These are phyloP conservation scores for Otolemur garnettii DNA, from an alignment of 2,113 vertebrate species.

Conservation along the genomic window DNA sequence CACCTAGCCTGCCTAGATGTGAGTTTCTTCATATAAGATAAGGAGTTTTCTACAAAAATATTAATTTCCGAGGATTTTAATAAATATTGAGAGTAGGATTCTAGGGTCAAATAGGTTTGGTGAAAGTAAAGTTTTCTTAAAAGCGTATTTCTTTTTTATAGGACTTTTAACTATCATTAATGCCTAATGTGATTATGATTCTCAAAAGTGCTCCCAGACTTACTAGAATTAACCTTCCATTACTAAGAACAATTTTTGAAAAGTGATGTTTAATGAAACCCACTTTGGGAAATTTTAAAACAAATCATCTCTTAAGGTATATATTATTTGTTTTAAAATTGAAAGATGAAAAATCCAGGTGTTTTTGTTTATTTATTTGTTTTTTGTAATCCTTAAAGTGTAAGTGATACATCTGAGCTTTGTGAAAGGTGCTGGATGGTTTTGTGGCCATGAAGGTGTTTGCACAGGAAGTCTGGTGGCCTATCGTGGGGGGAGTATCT, in stretches of 20 bases:
- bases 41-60: not conserved
- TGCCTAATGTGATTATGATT: not conserved
- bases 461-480: not conserved
- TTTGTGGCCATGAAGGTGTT: not conserved
- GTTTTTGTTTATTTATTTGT: not conserved
- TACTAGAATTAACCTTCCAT: not conserved
- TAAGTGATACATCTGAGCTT: slow-evolving; percentile 23
- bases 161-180: not conserved
- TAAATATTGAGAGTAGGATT: slow-evolving; percentile 16
- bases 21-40: not conserved
- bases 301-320: not conserved
- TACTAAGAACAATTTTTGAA: not conserved
- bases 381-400: not conserved
- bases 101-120: slow-evolving; percentile 18
- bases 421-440: not conserved
- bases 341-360: not conserved
- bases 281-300: not conserved
- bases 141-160: not conserved
- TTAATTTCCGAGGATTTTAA: slow-evolving; percentile 38
- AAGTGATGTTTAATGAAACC: not conserved
- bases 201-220: not conserved
- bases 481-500: not conserved
- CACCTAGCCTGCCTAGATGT: not conserved
- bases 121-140: not conserved
- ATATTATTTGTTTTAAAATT: slow-evolving; percentile 22